Evolutionary conservation across 2,797 vertebrate species (phyloP).

Genomic region (Cichlasoma orientale): DNA sequence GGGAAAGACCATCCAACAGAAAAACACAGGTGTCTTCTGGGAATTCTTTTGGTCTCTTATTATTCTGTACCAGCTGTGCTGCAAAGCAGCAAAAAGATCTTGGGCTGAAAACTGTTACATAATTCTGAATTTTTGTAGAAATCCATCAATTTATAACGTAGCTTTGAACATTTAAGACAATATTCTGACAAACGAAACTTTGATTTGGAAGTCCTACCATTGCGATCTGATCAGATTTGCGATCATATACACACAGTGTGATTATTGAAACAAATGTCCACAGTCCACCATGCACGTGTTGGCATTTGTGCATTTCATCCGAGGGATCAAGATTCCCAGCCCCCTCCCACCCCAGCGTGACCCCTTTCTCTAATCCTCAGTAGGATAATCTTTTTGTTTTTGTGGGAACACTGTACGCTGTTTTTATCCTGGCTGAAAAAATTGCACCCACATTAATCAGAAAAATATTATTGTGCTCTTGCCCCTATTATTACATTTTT

Average conservation of each 20-base stretch:
- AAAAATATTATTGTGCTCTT: neutral
- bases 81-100: slow-evolving; percentile 42
- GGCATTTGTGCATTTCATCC: slow-evolving; percentile 36
- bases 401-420: slow-evolving; percentile 58
- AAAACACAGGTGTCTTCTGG: slow-evolving; percentile 78
- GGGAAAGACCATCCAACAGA: slow-evolving; percentile 71
- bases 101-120: slow-evolving; percentile 58
- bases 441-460: slow-evolving; percentile 25
- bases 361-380: slow-evolving; percentile 73
- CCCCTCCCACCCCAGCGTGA: slow-evolving; percentile 36
- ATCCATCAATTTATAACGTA: neutral
- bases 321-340: slow-evolving; percentile 42
- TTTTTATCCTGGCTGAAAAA: slow-evolving; percentile 42
- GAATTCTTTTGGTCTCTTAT: slow-evolving; percentile 11
- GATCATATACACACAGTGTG: neutral
- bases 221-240: neutral
- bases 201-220: neutral
- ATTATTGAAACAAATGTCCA: neutral
- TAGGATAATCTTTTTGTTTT: slow-evolving; percentile 79
- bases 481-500: neutral
- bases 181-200: neutral
- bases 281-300: slow-evolving; percentile 2
- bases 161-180: neutral
- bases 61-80: neutral
- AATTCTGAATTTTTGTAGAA: neutral